Conservation (phyloP, 2,113 vertebrate species). For the Orientallactaga bullata region DNA sequence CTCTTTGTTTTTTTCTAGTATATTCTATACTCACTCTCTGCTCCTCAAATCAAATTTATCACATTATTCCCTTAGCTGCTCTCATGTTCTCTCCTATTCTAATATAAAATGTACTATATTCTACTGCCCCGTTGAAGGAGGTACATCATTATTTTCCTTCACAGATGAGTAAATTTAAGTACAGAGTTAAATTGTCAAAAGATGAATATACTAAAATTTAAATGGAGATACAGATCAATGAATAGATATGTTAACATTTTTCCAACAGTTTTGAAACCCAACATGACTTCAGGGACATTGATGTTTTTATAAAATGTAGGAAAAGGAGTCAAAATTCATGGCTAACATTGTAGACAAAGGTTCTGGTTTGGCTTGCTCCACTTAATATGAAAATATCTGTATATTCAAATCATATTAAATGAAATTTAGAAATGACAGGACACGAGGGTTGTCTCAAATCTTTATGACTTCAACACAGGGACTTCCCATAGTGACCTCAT, state of each 20-base stretch:
- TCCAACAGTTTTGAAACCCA: background rate
- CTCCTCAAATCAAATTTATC: background rate
- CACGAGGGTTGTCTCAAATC: too few species aligned
- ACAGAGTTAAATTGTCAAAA: background rate
- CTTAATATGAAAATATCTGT: background rate
- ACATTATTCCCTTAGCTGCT: background rate
- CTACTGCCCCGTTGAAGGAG: background rate
- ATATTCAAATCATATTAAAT: background rate
- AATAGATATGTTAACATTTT: background rate
- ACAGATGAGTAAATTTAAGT: background rate
- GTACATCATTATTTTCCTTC: background rate
- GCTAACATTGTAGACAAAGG: background rate
- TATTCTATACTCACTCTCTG: background rate
- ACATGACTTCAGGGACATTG: background rate
- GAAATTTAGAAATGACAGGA: background rate
- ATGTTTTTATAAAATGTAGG: background rate
- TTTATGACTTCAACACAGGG: too few species aligned
- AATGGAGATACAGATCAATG: background rate
- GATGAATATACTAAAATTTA: background rate
- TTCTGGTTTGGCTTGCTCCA: background rate
- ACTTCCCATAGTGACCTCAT: too few species aligned
- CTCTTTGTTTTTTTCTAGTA: background rate
- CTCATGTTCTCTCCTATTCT: background rate
- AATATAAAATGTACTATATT: background rate
- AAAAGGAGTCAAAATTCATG: background rate